phyloP scores from a whole-genome alignment of 1,140 invertebrate genomes.

The Drosophila takahashii region DNA sequence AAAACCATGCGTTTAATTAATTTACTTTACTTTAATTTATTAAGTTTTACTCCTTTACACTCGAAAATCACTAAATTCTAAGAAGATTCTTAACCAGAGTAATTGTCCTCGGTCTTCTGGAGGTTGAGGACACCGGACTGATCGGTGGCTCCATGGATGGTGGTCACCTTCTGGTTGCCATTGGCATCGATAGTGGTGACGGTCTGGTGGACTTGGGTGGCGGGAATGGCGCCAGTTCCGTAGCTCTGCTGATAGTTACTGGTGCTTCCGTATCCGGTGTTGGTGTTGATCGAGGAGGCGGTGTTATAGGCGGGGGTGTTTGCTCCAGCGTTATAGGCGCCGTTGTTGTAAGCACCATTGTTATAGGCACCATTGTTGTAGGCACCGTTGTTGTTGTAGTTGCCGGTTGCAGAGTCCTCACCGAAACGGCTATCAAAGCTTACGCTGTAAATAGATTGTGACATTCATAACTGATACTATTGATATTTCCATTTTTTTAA shows the following conservation, averaged over 20 bases:
- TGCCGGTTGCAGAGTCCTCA: slow-evolving; percentile 43
- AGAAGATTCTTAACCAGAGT: not conserved
- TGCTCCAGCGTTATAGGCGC: too few relatives aligned
- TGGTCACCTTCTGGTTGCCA: slow-evolving; percentile 36
- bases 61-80: slow-evolving; percentile 4
- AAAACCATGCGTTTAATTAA: not conserved
- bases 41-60: not conserved
- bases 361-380: not conserved
- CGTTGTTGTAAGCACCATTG: too few relatives aligned
- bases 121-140: slow-evolving; percentile 23
- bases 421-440: slow-evolving; percentile 46
- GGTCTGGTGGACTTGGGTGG: slow-evolving; percentile 25
- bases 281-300: not conserved
- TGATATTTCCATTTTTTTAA: not conserved
- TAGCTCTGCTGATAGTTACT: slow-evolving; percentile 10
- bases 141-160: slow-evolving; percentile 34
- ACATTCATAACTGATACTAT: not conserved
- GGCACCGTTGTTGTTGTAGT: slow-evolving; percentile 7
- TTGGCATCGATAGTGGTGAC: slow-evolving; percentile 13
- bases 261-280: not conserved
- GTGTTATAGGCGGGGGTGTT: slow-evolving; percentile 3
- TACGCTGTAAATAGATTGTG: not conserved
- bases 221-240: slow-evolving; percentile 3
- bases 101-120: slow-evolving; percentile 17
- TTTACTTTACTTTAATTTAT: slow-evolving; percentile 35